Evolutionary conservation across 2,888 invertebrate species (phyloP).

Genomic region (Tolmerus cingulatus): DNA sequence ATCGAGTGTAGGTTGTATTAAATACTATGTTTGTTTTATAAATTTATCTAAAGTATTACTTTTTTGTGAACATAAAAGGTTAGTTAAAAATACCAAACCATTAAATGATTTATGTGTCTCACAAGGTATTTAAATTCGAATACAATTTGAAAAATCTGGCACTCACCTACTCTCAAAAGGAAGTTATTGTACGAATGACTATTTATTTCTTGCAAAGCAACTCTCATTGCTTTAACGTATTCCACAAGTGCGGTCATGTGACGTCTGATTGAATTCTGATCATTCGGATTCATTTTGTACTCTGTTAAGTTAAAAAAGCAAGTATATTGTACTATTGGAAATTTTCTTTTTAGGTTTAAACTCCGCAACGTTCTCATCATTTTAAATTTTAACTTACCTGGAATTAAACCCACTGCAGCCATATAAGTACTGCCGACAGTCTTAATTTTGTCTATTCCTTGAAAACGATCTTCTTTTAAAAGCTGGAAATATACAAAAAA

Average conservation of each 20-base stretch:
- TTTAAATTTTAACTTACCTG: slow-evolving; percentile 68
- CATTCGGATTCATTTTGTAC: slow-evolving; percentile 64
- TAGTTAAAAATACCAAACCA: background rate
- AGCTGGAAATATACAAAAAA: slow-evolving; percentile 65
- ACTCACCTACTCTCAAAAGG: slow-evolving; percentile 86
- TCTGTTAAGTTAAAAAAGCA: slow-evolving; percentile 51
- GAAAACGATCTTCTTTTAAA: slow-evolving; percentile 83
- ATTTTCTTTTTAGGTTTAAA: background rate
- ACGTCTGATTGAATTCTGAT: slow-evolving; percentile 70
- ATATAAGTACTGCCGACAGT: slow-evolving; percentile 93
- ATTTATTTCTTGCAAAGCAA: slow-evolving; percentile 85
- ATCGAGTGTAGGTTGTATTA: background rate
- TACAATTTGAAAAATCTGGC: background rate
- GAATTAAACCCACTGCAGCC: slow-evolving; percentile 90
- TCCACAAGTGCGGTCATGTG: slow-evolving; percentile 85
- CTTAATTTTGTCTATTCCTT: slow-evolving; percentile 91
- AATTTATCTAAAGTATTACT: background rate
- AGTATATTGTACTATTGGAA: background rate
- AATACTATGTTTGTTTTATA: background rate
- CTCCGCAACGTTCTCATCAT: slow-evolving; percentile 58
- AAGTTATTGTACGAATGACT: slow-evolving; percentile 94
- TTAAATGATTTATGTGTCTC: background rate
- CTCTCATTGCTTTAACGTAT: slow-evolving; percentile 88
- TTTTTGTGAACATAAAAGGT: background rate
- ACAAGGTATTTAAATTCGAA: background rate